A percentile compares a stretch with the other conserved stretches of the same genome.
phyloP scores from a whole-genome alignment of 2,888 invertebrate species.

The Idaea dimidiata region DNA sequence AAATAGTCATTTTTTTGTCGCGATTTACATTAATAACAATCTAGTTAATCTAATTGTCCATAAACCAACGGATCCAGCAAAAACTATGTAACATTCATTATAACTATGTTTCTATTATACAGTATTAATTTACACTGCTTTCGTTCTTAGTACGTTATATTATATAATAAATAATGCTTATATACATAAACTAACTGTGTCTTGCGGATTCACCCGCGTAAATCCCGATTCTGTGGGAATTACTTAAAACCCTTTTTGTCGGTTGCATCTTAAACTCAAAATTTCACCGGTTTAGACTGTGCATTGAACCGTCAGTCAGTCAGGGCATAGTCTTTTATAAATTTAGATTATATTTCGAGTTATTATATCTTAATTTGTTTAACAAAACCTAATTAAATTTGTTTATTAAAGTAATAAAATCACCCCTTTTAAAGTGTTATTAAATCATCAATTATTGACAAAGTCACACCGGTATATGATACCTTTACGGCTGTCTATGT shows the following conservation, averaged over 20 bases:
- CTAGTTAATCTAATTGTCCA: background rate
- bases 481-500: constrained; percentile 67
- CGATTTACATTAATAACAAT: too few relatives aligned
- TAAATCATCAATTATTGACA: constrained; percentile 21
- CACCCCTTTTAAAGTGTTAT: constrained; percentile 12
- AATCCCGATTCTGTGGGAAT: too few relatives aligned
- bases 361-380: background rate
- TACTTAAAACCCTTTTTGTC: too few relatives aligned
- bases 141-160: background rate
- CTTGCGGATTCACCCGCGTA: too few relatives aligned
- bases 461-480: constrained; percentile 54
- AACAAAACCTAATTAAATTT: background rate
- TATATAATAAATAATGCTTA: too few relatives aligned
- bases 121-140: constrained; percentile 38
- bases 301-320: too few relatives aligned
- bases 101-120: constrained; percentile 31
- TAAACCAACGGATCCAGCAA: background rate
- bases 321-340: too few relatives aligned
- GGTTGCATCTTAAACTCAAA: too few relatives aligned
- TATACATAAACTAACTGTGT: too few relatives aligned
- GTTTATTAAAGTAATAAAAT: background rate
- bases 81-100: background rate
- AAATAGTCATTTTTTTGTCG: too few relatives aligned
- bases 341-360: too few relatives aligned
- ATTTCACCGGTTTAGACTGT: too few relatives aligned